Evolutionary conservation across 2,888 invertebrate species (phyloP).

Genomic region (Leucophenga maculata): DNA sequence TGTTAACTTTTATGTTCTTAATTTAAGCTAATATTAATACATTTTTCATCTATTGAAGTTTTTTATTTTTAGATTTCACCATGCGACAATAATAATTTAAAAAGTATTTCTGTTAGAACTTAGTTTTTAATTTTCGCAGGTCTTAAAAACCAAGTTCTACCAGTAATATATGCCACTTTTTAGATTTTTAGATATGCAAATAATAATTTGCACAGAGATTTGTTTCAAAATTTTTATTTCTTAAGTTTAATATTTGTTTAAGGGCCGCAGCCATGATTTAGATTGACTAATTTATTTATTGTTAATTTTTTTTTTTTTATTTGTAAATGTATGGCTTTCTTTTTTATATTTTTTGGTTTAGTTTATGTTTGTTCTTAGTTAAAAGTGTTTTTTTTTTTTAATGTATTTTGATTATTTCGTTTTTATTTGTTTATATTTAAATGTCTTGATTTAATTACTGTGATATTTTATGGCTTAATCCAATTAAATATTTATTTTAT

Average conservation of each 20-base stretch:
- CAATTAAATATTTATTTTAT: constrained; percentile 22
- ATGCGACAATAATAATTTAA: background rate
- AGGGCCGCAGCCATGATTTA: no score
- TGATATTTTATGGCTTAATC: no score
- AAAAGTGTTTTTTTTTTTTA: no score
- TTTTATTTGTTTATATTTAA: background rate
- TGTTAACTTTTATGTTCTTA: constrained; percentile 61
- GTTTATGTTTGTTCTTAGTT: no score
- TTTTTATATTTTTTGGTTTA: background rate
- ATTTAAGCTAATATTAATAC: constrained; percentile 16
- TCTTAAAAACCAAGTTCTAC: background rate
- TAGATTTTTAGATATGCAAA: constrained; percentile 13
- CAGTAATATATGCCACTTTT: constrained; percentile 30
- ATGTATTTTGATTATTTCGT: no score
- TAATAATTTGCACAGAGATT: background rate
- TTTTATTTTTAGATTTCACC: background rate
- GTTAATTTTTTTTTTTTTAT: no score
- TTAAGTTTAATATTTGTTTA: no score
- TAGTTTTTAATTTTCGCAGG: background rate
- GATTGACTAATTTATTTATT: no score
- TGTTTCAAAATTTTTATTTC: constrained; percentile 16
- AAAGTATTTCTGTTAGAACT: no score
- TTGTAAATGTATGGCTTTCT: no score
- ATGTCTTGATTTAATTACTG: no score
- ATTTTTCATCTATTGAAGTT: no score